Evolutionary conservation across 2,113 vertebrate species (phyloP).

Genomic region (Zootoca vivipara): DNA sequence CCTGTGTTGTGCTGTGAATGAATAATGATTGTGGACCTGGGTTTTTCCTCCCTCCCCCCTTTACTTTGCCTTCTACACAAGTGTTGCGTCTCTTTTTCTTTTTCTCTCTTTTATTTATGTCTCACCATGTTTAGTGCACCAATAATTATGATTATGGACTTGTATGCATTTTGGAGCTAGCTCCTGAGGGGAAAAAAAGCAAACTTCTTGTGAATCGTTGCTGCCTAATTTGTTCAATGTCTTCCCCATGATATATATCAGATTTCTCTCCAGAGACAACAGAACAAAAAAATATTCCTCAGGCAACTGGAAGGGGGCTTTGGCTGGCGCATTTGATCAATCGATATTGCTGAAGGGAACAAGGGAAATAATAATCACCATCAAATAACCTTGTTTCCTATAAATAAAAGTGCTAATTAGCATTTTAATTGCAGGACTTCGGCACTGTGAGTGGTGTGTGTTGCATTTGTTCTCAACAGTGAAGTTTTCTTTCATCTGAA

Average conservation of each 20-base stretch:
- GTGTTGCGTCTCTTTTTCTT: too few relatives aligned
- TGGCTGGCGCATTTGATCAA: slow-evolving; percentile 42
- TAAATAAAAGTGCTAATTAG: slow-evolving; percentile 63
- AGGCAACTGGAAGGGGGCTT: neutral
- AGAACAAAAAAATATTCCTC: slow-evolving; percentile 49
- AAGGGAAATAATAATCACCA: slow-evolving; percentile 52
- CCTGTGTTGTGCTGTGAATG: neutral
- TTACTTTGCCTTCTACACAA: too few relatives aligned
- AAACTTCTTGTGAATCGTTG: slow-evolving; percentile 17
- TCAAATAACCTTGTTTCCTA: slow-evolving; percentile 49
- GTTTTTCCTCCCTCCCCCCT: too few relatives aligned
- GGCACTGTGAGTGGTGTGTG: neutral
- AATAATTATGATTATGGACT: slow-evolving; percentile 3
- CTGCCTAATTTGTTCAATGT: slow-evolving; percentile 18
- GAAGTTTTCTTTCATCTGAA: slow-evolving; percentile 15
- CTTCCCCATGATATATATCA: slow-evolving; percentile 20
- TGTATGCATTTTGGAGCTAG: neutral
- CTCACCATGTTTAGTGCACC: too few relatives aligned
- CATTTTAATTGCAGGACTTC: slow-evolving; percentile 52
- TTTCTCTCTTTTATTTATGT: too few relatives aligned
- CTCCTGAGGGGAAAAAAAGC: neutral
- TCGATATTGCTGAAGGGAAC: slow-evolving; percentile 9
- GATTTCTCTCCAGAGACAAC: neutral
- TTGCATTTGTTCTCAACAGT: slow-evolving; percentile 36
- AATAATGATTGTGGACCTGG: slow-evolving; percentile 1